Evolutionary conservation across 2,888 invertebrate genomes (phyloP).

Genomic region (Sphaerolaimus hirsutus): DNA sequence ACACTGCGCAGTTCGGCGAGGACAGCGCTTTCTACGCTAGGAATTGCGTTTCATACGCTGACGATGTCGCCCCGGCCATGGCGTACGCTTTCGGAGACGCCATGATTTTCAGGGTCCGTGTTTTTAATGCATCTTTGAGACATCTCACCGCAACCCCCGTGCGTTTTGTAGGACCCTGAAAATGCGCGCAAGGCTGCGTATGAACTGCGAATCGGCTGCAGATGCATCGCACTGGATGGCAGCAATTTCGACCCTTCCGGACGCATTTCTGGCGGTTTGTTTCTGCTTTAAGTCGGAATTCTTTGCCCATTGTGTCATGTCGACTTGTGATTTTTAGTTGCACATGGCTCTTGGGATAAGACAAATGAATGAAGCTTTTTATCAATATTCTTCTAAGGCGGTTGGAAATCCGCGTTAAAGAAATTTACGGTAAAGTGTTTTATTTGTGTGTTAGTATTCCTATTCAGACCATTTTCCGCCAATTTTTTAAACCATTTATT

Average conservation of each 20-base stretch:
- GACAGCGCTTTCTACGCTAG: slow-evolving; percentile 10
- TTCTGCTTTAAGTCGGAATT: not conserved
- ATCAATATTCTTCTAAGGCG: no score
- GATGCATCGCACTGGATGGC: slow-evolving; percentile 59
- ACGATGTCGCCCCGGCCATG: slow-evolving; percentile 47
- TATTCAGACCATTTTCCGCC: no score
- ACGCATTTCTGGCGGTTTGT: slow-evolving; percentile 55
- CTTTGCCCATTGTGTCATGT: no score
- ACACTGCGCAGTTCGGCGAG: slow-evolving; percentile 35
- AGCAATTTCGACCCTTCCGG: slow-evolving; percentile 75
- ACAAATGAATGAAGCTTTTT: no score
- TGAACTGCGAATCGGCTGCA: slow-evolving; percentile 33
- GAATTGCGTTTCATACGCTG: slow-evolving; percentile 11
- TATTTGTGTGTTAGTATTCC: no score
- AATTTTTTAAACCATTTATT: no score
- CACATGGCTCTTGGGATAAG: no score
- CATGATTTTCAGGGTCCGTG: slow-evolving; percentile 1
- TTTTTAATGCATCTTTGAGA: not conserved
- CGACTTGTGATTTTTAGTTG: no score
- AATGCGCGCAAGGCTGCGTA: slow-evolving; percentile 55
- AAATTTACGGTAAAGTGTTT: no score
- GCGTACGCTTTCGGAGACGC: slow-evolving; percentile 57
- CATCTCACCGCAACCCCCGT: slow-evolving; percentile 22
- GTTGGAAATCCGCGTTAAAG: no score
- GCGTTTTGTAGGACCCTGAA: slow-evolving; percentile 58